Percentiles rank a stretch among this genome's conserved stretches.
phyloP scores from a whole-genome alignment of 2,888 invertebrate species.

The Spodoptera picta region DNA sequence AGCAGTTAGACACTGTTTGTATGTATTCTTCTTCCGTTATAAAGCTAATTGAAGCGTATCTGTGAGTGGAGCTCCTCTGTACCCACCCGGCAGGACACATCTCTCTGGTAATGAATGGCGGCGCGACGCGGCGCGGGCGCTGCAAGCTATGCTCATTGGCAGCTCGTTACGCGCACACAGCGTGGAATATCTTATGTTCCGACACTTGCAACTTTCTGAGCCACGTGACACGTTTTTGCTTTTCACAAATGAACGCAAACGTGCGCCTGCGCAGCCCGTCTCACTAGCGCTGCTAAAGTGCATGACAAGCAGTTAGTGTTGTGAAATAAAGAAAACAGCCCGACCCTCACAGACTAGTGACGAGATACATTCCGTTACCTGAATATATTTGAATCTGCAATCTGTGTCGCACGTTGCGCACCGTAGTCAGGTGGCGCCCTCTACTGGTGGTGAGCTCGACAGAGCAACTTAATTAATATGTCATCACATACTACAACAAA shows the following conservation, averaged over 20 bases:
- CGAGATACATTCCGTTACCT: too few species aligned
- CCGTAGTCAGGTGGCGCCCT: too few species aligned
- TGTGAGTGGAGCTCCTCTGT: neutral
- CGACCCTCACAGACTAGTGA: too few species aligned
- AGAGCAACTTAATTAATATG: too few species aligned
- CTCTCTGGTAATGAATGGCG: conserved; percentile 32
- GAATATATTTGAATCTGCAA: too few species aligned
- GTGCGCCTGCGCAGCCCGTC: conserved; percentile 29
- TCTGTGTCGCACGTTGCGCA: too few species aligned
- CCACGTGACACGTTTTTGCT: conserved; percentile 48
- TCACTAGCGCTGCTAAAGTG: conserved; percentile 40
- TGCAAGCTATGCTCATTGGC: conserved; percentile 43
- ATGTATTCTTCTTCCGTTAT: too few species aligned
- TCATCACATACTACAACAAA: too few species aligned
- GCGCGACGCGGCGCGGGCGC: conserved; percentile 11
- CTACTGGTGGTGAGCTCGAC: too few species aligned
- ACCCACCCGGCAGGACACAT: neutral
- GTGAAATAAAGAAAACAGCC: conserved; percentile 17
- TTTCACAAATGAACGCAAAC: conserved; percentile 33
- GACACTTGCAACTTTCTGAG: conserved; percentile 14
- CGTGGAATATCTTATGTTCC: conserved; percentile 48
- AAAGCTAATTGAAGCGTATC: conserved; percentile 5
- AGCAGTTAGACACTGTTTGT: too few species aligned
- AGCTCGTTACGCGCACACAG: conserved; percentile 43
- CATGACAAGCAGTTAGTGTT: conserved; percentile 38